A percentile compares a stretch with the other conserved stretches of the same genome.
These are phyloP conservation scores for Amniataba percoides DNA, from an alignment of 2,797 vertebrate species.

Conservation along the genomic window DNA sequence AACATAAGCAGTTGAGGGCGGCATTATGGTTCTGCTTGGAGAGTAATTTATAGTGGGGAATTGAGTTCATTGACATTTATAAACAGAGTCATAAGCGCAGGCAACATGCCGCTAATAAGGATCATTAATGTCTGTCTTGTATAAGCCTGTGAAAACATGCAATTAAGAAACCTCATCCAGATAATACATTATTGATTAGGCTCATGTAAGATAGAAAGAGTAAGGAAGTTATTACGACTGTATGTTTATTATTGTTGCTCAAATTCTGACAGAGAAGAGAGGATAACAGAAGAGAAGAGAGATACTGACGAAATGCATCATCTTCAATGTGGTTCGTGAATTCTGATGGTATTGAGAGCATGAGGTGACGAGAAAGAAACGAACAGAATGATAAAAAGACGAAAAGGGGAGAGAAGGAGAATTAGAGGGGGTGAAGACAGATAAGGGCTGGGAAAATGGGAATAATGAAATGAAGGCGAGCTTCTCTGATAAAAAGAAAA, in stretches of 20 bases:
- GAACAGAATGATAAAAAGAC: not conserved
- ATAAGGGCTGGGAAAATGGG: not conserved
- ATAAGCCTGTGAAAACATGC: conserved; percentile 21
- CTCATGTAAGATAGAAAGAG: not conserved
- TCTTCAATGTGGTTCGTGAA: not conserved
- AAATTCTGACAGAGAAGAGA: not conserved
- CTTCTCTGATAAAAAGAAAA: not conserved
- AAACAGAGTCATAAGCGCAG: conserved; percentile 10
- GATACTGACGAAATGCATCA: not conserved
- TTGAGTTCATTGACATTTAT: conserved; percentile 44
- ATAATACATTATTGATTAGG: not conserved
- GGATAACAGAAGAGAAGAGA: not conserved
- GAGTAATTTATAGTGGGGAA: conserved; percentile 8
- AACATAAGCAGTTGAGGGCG: conserved; percentile 4
- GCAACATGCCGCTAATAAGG: conserved; percentile 26
- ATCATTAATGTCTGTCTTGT: conserved; percentile 32
- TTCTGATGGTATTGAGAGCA: not conserved
- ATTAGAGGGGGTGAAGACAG: not conserved
- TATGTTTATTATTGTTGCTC: not conserved
- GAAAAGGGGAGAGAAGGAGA: not conserved
- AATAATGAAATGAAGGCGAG: not conserved
- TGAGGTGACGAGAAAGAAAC: not conserved
- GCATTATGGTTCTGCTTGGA: conserved; percentile 4
- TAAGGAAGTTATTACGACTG: not conserved
- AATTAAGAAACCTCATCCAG: conserved; percentile 5